These are phyloP conservation scores for Dascillus cervinus DNA, from an alignment of 2,888 invertebrate genomes.

Conservation along the genomic window DNA sequence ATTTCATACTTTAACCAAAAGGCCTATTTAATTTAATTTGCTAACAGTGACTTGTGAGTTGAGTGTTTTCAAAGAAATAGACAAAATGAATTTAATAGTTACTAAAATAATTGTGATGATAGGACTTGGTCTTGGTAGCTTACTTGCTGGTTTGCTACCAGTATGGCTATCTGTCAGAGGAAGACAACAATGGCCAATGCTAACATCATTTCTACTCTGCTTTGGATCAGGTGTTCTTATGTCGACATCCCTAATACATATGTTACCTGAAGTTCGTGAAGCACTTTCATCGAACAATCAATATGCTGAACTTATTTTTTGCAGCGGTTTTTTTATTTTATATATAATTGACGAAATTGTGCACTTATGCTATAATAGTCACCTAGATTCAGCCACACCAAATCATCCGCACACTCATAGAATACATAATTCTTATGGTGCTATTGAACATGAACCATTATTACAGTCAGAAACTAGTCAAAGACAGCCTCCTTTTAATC, in stretches of 20 bases:
- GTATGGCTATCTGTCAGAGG: conserved; percentile 53
- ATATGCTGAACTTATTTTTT: conserved; percentile 58
- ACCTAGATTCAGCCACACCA: conserved; percentile 21
- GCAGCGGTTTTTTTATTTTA: conserved; percentile 62
- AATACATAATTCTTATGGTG: conserved; percentile 12
- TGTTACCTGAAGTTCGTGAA: conserved; percentile 70
- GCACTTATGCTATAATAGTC: conserved; percentile 55
- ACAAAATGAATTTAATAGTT: conserved; percentile 45
- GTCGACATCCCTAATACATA: conserved; percentile 69
- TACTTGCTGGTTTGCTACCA: conserved; percentile 63
- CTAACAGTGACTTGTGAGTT: too few species aligned
- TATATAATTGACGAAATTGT: conserved; percentile 67
- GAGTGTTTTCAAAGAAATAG: too few species aligned
- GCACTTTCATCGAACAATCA: conserved; percentile 34
- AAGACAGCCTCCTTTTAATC: conserved; percentile 24
- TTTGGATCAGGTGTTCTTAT: conserved; percentile 76
- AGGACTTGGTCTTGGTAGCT: conserved; percentile 59
- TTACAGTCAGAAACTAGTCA: conserved; percentile 4
- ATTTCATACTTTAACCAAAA: too few species aligned
- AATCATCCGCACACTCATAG: conserved; percentile 8
- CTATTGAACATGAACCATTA: conserved; percentile 7
- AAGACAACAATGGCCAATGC: conserved; percentile 51
- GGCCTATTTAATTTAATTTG: too few species aligned
- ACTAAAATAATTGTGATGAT: conserved; percentile 62
- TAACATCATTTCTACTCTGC: conserved; percentile 63